phyloP scores from a whole-genome alignment of 2,888 invertebrate species.

The Macaria liturata region DNA sequence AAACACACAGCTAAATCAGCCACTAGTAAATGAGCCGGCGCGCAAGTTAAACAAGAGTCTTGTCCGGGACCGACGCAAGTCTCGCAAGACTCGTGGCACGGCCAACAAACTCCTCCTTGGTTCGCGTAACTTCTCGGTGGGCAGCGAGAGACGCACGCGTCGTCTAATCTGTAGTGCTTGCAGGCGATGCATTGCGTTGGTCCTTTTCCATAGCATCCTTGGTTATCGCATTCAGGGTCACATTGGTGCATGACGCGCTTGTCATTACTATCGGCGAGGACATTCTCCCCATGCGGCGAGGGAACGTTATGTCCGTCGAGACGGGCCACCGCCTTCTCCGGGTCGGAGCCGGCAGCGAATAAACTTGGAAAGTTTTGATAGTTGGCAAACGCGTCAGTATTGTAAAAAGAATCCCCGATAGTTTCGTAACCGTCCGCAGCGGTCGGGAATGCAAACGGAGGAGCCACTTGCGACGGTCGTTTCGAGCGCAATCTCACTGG shows the following conservation, averaged over 20 bases:
- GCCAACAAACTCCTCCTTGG: constrained; percentile 91
- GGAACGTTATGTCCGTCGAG: constrained; percentile 85
- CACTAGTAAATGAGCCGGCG: constrained; percentile 91
- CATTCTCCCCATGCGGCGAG: constrained; percentile 84
- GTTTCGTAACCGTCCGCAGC: constrained; percentile 85
- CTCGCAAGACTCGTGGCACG: constrained; percentile 94
- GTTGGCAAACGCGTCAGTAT: constrained; percentile 87
- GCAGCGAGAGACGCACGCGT: constrained; percentile 92
- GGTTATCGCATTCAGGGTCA: constrained; percentile 90
- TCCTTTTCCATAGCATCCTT: constrained; percentile 93
- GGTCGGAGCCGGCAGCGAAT: constrained; percentile 90
- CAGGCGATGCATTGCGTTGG: constrained; percentile 93
- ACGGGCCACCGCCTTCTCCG: constrained; percentile 89
- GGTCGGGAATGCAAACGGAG: constrained; percentile 86
- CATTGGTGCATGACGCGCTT: constrained; percentile 84
- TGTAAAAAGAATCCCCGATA: constrained; percentile 85
- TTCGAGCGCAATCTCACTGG: constrained; percentile 89
- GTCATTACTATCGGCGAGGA: constrained; percentile 84
- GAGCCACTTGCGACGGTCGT: constrained; percentile 74
- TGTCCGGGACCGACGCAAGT: constrained; percentile 94
- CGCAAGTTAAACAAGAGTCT: constrained; percentile 93
- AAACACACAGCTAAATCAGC: constrained; percentile 93
- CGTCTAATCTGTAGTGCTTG: constrained; percentile 91
- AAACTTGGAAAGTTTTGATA: constrained; percentile 91
- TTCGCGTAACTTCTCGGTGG: constrained; percentile 93